Base-by-base conservation (phyloP, 2,888 invertebrate species). In the Crepidodera aurea region DNA sequence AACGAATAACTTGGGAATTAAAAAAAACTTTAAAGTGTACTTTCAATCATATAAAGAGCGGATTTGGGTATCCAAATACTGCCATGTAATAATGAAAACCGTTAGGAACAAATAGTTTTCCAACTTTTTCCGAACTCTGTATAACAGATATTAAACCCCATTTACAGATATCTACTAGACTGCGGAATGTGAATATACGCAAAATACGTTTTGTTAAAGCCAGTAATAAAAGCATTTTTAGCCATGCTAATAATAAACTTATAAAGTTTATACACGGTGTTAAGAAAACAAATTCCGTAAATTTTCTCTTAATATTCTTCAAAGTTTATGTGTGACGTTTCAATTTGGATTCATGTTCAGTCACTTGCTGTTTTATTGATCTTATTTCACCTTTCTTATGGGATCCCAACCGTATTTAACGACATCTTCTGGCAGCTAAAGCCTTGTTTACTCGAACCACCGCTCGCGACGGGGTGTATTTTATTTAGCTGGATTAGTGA, bases 301-400 rank as follows among this genome's bases (percentile, higher is more conserved):
- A 67, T 65, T 51, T 51, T 25, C 61, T 50, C 44, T 68, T 66
- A 65, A 69, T 68, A 62, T 65, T 64, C 55, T 68, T 68, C 66
- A 67, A 72, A 72, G 69, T 72, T 71, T 69, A 64, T 70, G 65
- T 64, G 68, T 79, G 79, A 79, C 79, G 71, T 80, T 79, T 80
- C 79, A 79, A 80, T 79, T 78, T 77, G 73, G 75, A 74, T 77
- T 77, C 77, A 75, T 73, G 73, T 75, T 68, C 76, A 77, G 77
- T 75, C 79, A 76, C 79, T 77, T 76, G 79, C 80, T 80, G 80
- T 79, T 80, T 80, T 80, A 79, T 79, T 72, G 76, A 71, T 71
- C 75, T 73, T 80, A 80, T 79, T 78, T 79, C 78, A 79, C 76
- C 72, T 76, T 77, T 77, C 75, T 78, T 78, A 78, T 77, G 77